Evolutionary conservation across 1,140 invertebrate genomes (phyloP), one percentile per base, ranked within the genome.

Genomic region (Atta colombica): DNA sequence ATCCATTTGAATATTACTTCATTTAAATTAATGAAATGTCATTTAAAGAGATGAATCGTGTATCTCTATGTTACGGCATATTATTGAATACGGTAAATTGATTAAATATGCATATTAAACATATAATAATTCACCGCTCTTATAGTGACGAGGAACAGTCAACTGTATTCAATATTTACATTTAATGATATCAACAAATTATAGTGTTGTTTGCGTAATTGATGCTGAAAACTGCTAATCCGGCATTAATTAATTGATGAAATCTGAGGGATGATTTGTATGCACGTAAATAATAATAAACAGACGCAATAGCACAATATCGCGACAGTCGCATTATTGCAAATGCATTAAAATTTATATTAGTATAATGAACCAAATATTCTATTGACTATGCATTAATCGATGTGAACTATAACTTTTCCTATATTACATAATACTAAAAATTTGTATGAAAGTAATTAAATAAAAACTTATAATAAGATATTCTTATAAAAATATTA

Each of bases 171-270:
- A 51, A 84, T 84, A 84, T 84, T 84, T 84, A 75, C 69, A 61
- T 84, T 84, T 84, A 84, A 84, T 14, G 69, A 84, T 61, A 84
- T 75, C 69, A 61, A 84, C 80, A 84, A 84, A 84, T 84, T 72
- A 74, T 84, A 75, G 80, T 84, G 69, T 31, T 74, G 55, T 84
- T 84, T 75, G 69, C 69, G 80, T 74, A 84, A 84, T 84, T 74
- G 69, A 84, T 75, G 69, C 80, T 84, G 69, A 84, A 84, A 84
- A 84, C 80, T 84, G 80, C 80, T 84, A 84, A 84, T 84, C 80
- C 58, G 18, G 28, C 39, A 84, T 84, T 84, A 84, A 84, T 84
- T 84, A 84, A 84, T 84, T 84, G 80, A 84, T 84, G 80, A 84
- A 84, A 84, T 84, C 69, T 72, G 39, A 74, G 58, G 39, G 69